Percentiles rank a stretch among this genome's conserved stretches.
phyloP scores from a whole-genome alignment of 1,140 invertebrate genomes.

The Drosophila busckii region DNA sequence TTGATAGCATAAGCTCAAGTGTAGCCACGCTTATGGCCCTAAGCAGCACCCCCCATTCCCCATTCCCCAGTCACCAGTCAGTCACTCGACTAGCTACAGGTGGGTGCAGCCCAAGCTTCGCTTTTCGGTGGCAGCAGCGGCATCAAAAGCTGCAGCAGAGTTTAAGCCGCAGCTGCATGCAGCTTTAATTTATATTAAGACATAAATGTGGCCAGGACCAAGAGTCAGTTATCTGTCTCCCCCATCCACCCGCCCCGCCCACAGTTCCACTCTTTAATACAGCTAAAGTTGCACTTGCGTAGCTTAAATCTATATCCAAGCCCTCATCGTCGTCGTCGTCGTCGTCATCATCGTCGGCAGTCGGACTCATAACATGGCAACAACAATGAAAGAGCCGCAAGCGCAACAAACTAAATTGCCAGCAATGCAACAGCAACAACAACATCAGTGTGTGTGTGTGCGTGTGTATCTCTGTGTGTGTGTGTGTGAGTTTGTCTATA shows the following conservation, averaged over 20 bases:
- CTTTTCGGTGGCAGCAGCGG: constrained; percentile 15
- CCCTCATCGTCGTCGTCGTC: too few species aligned
- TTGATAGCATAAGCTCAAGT: too few species aligned
- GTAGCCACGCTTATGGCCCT: too few species aligned
- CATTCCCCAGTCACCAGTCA: too few species aligned
- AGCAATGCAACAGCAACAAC: constrained; percentile 9
- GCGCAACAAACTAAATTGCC: constrained; percentile 12
- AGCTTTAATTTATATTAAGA: constrained; percentile 51
- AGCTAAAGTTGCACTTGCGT: neutral
- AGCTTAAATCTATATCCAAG: constrained; percentile 5
- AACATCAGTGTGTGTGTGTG: neutral
- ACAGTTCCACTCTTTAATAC: neutral
- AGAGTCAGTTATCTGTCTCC: too few species aligned
- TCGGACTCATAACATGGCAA: neutral
- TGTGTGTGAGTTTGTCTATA: neutral
- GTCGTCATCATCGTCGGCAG: too few species aligned
- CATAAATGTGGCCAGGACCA: constrained; percentile 46
- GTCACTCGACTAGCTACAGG: too few species aligned
- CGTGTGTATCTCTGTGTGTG: neutral
- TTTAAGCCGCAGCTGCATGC: too few species aligned
- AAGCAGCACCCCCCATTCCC: too few species aligned
- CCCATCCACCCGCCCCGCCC: too few species aligned
- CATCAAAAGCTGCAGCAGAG: constrained; percentile 15
- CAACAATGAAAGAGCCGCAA: constrained; percentile 28
- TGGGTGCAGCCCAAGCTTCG: constrained; percentile 38